phyloP scores from a whole-genome alignment of 2,797 vertebrate species.

The Myotis myotis region DNA sequence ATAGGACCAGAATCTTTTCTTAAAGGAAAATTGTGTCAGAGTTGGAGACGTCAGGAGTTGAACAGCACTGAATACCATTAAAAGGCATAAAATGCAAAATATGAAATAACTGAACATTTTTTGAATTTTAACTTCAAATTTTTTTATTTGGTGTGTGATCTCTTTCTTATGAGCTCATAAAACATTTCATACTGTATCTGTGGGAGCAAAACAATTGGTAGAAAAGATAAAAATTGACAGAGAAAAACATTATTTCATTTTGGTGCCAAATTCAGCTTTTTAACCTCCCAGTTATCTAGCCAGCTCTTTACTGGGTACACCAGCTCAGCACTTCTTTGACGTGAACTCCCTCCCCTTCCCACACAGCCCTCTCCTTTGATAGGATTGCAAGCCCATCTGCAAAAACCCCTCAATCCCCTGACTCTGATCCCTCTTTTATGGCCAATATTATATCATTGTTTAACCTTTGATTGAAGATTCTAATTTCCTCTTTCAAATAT shows the following conservation, averaged over 20 bases:
- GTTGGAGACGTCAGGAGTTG: background rate
- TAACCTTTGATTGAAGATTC: background rate
- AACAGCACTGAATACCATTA: background rate
- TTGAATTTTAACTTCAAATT: background rate
- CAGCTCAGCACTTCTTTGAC: background rate
- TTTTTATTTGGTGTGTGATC: background rate
- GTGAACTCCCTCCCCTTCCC: background rate
- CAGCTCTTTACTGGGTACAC: background rate
- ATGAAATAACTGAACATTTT: background rate
- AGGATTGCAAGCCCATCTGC: background rate
- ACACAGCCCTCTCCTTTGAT: background rate
- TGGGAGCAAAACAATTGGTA: background rate
- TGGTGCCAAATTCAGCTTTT: background rate
- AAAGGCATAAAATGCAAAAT: constrained; percentile 36
- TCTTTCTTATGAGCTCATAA: constrained; percentile 37
- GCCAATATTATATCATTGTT: background rate
- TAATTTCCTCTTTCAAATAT: constrained; percentile 5
- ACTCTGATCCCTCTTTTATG: background rate
- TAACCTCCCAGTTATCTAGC: too few species aligned
- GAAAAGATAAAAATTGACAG: constrained; percentile 40
- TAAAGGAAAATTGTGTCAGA: constrained; percentile 59
- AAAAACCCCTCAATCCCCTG: background rate
- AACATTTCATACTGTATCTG: background rate
- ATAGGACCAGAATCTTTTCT: constrained; percentile 72
- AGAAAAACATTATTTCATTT: background rate